Conservation (phyloP, 2,888 invertebrate species). For the Ceratothoa steindachneri region DNA sequence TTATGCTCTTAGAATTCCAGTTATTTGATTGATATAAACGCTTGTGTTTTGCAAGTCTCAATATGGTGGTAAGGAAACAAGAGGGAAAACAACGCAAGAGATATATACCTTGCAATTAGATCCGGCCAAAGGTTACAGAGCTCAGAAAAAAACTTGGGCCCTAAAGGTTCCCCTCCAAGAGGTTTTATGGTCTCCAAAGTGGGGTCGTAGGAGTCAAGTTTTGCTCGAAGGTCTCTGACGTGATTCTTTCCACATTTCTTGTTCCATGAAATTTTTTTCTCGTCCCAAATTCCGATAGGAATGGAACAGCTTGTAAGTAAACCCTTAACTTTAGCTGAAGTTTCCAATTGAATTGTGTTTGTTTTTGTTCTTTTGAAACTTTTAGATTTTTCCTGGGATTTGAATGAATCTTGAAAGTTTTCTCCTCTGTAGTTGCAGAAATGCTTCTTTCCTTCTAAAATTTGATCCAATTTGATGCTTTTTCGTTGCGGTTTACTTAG, state of each 20-base stretch:
- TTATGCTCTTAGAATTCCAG: too few species aligned
- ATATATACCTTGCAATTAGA: slow-evolving; percentile 27
- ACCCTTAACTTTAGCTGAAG: slow-evolving; percentile 10
- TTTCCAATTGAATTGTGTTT: too few species aligned
- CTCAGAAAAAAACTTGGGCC: slow-evolving; percentile 34
- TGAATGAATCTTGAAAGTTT: not conserved
- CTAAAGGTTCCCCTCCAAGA: slow-evolving; percentile 10
- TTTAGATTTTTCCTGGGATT: not conserved
- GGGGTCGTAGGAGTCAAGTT: not conserved
- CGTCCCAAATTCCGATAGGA: slow-evolving; percentile 23
- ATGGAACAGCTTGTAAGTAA: slow-evolving; percentile 12
- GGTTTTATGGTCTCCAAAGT: not conserved
- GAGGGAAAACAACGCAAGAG: too few species aligned
- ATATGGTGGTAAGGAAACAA: too few species aligned
- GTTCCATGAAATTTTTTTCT: not conserved
- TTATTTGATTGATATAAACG: too few species aligned
- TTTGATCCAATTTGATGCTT: too few species aligned
- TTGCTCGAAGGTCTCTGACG: not conserved
- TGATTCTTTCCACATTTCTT: not conserved
- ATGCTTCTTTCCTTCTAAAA: too few species aligned
- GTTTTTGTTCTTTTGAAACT: too few species aligned
- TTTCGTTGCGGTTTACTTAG: too few species aligned
- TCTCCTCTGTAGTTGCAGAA: too few species aligned
- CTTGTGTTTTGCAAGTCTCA: too few species aligned
- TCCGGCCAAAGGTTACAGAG: slow-evolving; percentile 40